Conservation (phyloP, 2,113 vertebrate genomes). For the Laticauda laticaudata region DNA sequence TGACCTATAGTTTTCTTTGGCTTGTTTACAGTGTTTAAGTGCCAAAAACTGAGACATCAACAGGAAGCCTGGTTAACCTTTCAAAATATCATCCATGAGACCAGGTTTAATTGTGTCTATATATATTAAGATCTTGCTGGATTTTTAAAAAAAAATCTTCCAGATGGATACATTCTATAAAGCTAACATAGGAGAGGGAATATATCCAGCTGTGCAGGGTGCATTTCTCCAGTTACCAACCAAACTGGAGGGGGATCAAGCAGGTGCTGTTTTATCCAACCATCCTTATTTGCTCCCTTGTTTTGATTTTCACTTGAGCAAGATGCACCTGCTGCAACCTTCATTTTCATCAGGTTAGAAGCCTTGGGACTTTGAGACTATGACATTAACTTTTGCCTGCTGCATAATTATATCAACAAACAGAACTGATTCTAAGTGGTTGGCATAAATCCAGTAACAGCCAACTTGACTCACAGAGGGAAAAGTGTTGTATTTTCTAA, state of each 20-base stretch:
- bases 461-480: not conserved
- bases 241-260: not conserved
- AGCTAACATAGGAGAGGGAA: constrained; percentile 26
- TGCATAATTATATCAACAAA: constrained; percentile 16
- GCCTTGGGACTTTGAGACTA: not conserved
- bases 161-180: not conserved
- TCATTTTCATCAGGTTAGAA: not conserved
- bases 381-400: constrained; percentile 36
- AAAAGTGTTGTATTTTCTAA: not conserved
- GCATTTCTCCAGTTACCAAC: not conserved
- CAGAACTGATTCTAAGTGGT: constrained; percentile 14
- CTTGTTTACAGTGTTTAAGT: not conserved
- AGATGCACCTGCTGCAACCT: not conserved
- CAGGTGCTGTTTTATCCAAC: not conserved
- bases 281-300: rapidly evolving
- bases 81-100: not conserved
- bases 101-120: not conserved
- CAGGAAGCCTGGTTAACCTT: not conserved
- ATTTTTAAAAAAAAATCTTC: not conserved
- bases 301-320: constrained; percentile 14
- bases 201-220: not conserved
- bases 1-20: constrained; percentile 2
- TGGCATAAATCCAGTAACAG: not conserved
- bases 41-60: not conserved
- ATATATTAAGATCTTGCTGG: constrained; percentile 12